Conservation (phyloP, 2,888 invertebrate genomes). For the Strigamia crassipes region DNA sequence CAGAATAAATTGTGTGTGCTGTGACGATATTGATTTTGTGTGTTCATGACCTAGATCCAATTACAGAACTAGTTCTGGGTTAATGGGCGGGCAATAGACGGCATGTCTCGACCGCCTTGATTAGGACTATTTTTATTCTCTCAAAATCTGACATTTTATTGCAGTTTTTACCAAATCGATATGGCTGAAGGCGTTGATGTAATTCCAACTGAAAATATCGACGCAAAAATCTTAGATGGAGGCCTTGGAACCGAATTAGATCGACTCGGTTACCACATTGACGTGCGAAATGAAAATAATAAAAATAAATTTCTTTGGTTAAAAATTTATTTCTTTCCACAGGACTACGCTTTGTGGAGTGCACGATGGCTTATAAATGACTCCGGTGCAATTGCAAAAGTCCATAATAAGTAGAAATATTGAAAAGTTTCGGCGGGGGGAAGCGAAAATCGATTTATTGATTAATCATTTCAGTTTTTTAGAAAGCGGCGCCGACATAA, state of each 20-base stretch:
- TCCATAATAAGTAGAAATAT: constrained; percentile 76
- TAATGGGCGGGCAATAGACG: neutral
- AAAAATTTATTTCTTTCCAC: constrained; percentile 61
- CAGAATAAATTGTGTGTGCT: neutral
- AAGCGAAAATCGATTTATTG: neutral
- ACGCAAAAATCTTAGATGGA: constrained; percentile 65
- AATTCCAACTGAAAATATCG: too few relatives aligned
- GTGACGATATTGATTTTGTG: neutral
- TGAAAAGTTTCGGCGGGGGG: neutral
- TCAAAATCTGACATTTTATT: neutral
- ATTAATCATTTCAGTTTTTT: constrained; percentile 55
- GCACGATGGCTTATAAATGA: constrained; percentile 78
- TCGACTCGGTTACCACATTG: constrained; percentile 70
- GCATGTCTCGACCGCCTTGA: neutral
- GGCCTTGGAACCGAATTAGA: constrained; percentile 82
- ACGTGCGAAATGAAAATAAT: constrained; percentile 53
- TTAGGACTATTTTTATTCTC: neutral
- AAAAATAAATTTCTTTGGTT: neutral
- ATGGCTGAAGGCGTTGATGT: neutral
- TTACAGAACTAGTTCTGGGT: constrained; percentile 11
- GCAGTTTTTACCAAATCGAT: neutral
- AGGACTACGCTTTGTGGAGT: constrained; percentile 88
- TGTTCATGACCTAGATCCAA: constrained; percentile 12
- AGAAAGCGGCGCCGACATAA: constrained; percentile 63
- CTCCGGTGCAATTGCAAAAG: constrained; percentile 76